Percentiles rank a stretch among this genome's conserved stretches.
Conservation (phyloP, 2,797 vertebrate genomes). For the Xerus rutilus region DNA sequence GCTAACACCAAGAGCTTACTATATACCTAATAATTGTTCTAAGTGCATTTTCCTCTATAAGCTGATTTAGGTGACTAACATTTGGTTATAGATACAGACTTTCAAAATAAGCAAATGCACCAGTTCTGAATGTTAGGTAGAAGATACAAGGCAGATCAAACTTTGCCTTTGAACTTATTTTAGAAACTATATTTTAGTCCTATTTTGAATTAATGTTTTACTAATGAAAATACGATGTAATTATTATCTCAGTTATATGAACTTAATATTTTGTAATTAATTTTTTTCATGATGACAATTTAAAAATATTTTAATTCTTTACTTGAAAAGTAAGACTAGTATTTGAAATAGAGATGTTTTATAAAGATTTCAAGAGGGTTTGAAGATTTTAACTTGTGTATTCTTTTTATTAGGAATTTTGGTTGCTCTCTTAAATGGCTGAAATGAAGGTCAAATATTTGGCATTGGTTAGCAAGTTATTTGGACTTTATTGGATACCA, state of each 20-base stretch:
- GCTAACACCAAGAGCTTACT: background rate
- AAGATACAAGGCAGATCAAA: background rate
- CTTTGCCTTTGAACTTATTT: background rate
- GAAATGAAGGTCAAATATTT: background rate
- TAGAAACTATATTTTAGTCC: background rate
- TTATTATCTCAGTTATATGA: background rate
- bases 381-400: background rate
- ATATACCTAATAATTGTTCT: background rate
- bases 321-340: slow-evolving; percentile 4
- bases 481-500: background rate
- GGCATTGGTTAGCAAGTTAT: background rate
- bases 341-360: background rate
- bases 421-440: background rate
- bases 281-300: background rate
- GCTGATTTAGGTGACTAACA: background rate
- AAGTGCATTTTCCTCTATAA: background rate
- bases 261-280: too few relatives aligned
- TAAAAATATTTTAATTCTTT: slow-evolving; percentile 11
- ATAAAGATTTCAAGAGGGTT: background rate
- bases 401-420: background rate
- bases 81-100: background rate
- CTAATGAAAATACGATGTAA: background rate
- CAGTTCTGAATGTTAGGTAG: background rate
- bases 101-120: background rate
- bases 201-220: background rate